Conservation (phyloP, 2,797 vertebrate genomes). For the Halcyon smyrnensis region DNA sequence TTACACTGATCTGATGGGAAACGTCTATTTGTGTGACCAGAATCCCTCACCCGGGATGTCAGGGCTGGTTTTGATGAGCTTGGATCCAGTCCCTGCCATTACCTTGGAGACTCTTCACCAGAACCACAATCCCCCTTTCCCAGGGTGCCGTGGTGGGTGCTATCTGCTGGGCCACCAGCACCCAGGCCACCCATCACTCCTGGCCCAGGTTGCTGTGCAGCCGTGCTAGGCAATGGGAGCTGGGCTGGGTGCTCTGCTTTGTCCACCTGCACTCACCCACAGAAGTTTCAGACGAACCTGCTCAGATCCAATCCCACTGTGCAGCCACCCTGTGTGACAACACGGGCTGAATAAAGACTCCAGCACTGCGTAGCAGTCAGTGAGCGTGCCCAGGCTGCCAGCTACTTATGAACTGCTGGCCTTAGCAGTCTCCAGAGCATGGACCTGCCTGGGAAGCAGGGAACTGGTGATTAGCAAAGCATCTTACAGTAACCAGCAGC, state of each 20-base stretch:
- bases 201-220: background rate
- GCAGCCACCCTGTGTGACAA: accelerated
- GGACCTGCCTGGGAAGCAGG: background rate
- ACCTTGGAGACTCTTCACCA: background rate
- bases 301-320: accelerated
- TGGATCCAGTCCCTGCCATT: background rate
- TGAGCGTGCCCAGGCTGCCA: background rate
- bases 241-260: background rate
- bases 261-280: background rate
- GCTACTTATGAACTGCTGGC: background rate
- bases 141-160: background rate
- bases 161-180: background rate
- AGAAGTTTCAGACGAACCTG: background rate
- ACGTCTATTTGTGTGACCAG: background rate
- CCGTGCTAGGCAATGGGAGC: accelerated
- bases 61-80: background rate
- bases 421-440: background rate
- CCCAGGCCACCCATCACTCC: background rate
- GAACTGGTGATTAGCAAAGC: background rate
- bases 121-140: background rate
- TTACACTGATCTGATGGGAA: background rate
- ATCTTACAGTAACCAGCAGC: background rate
- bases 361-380: background rate
- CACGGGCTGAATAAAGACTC: background rate
- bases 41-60: background rate